Evolutionary conservation across 2,113 vertebrate genomes (phyloP).

Genomic region (Podilymbus podiceps): DNA sequence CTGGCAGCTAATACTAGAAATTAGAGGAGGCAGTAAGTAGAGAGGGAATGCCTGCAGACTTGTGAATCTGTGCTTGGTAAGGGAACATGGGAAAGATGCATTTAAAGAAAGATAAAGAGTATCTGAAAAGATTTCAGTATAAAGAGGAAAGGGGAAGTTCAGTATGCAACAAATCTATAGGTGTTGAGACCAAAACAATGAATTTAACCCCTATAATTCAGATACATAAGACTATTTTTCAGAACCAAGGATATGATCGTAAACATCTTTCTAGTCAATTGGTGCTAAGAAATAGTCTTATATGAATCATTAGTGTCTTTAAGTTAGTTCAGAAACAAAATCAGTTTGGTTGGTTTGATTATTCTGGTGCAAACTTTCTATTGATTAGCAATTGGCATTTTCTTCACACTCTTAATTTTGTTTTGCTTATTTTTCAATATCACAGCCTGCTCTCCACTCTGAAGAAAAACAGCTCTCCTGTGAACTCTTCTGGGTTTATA

Average conservation of each 20-base stretch:
- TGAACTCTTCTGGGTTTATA: neutral
- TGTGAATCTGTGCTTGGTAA: neutral
- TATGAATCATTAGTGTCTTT: neutral
- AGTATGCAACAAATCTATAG: neutral
- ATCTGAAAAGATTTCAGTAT: neutral
- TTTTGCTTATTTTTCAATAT: neutral
- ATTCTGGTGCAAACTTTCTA: neutral
- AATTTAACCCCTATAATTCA: neutral
- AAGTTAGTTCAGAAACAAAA: neutral
- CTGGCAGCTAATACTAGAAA: slow-evolving; percentile 20
- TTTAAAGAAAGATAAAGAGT: neutral
- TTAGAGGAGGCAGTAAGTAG: neutral
- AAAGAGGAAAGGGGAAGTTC: neutral
- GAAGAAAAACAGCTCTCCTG: neutral
- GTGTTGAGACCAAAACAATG: neutral
- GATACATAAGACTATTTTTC: neutral
- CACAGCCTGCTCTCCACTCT: neutral
- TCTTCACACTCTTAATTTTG: neutral
- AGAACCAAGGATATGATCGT: neutral
- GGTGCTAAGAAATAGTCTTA: neutral
- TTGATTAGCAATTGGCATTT: neutral
- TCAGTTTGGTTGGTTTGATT: neutral
- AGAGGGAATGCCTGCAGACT: neutral
- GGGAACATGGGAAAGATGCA: neutral
- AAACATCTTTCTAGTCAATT: neutral